Conservation (phyloP, 2,113 vertebrate genomes). For the Meleagris gallopavo region DNA sequence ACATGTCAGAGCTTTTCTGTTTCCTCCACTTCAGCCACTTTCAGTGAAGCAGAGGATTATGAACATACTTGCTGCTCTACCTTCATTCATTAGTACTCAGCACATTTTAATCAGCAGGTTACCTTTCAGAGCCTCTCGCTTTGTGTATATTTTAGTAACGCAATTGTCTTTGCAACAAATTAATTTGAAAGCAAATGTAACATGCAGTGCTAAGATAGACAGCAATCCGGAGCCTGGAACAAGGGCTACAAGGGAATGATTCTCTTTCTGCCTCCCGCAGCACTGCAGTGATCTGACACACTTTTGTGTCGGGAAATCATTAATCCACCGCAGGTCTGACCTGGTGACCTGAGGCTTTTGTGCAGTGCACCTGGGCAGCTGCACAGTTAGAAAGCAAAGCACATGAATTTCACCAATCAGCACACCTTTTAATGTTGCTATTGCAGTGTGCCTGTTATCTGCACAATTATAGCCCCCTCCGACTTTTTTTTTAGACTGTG, state of each 20-base stretch:
- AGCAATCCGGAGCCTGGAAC: background rate
- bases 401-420: background rate
- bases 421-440: slow-evolving; percentile 3
- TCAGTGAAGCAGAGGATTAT: background rate
- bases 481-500: background rate
- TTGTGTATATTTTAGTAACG: background rate
- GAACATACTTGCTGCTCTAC: background rate
- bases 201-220: background rate
- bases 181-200: background rate
- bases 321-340: background rate
- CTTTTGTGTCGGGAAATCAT: background rate
- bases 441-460: background rate
- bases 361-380: background rate
- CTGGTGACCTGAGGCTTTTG: slow-evolving; percentile 16
- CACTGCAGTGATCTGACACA: background rate
- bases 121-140: background rate
- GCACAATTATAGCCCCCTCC: background rate
- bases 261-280: background rate
- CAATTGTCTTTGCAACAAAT: background rate
- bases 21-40: slow-evolving; percentile 25
- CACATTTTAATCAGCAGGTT: slow-evolving; percentile 17
- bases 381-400: slow-evolving; percentile 4
- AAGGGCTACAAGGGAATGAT: background rate
- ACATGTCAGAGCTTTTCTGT: slow-evolving; percentile 19
- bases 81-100: slow-evolving; percentile 9